A percentile compares a stretch with the other conserved stretches of the same genome.
phyloP scores from a whole-genome alignment of 2,113 vertebrate genomes.

The Eurypyga helias region DNA sequence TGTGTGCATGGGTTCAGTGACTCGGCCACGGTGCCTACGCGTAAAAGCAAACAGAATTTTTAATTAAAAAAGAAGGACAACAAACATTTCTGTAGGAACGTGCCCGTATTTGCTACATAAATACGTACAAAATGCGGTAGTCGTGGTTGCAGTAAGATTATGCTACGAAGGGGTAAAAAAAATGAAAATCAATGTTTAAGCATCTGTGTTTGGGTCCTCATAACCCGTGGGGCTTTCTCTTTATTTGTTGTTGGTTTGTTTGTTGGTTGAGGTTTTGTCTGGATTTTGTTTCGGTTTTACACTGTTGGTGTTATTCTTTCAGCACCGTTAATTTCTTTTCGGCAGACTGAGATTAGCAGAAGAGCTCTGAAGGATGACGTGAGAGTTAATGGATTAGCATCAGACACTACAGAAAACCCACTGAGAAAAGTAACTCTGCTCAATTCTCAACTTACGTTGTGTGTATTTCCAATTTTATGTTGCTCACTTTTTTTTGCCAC shows the following conservation, averaged over 20 bases:
- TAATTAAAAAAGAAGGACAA: not conserved
- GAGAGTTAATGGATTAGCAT: not conserved
- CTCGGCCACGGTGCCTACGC: accelerated
- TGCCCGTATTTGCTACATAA: not conserved
- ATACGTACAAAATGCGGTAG: not conserved
- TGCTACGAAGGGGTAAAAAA: not conserved
- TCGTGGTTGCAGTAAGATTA: not conserved
- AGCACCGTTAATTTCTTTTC: not conserved
- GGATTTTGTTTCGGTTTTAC: not conserved
- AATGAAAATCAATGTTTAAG: not conserved
- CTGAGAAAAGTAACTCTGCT: not conserved
- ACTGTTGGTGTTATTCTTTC: not conserved
- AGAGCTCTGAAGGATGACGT: not conserved
- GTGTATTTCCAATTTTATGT: not conserved
- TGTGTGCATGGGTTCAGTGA: not conserved
- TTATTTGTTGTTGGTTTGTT: not conserved
- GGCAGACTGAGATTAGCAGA: not conserved
- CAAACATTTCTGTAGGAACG: not conserved
- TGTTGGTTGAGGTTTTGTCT: not conserved
- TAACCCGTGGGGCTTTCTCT: not conserved
- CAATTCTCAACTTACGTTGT: not conserved
- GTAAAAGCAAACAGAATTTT: not conserved
- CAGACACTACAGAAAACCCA: not conserved
- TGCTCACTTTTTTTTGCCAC: not conserved
- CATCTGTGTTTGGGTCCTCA: not conserved